Evolutionary conservation across 2,888 invertebrate species (phyloP).

Genomic region (Acronicta psi): DNA sequence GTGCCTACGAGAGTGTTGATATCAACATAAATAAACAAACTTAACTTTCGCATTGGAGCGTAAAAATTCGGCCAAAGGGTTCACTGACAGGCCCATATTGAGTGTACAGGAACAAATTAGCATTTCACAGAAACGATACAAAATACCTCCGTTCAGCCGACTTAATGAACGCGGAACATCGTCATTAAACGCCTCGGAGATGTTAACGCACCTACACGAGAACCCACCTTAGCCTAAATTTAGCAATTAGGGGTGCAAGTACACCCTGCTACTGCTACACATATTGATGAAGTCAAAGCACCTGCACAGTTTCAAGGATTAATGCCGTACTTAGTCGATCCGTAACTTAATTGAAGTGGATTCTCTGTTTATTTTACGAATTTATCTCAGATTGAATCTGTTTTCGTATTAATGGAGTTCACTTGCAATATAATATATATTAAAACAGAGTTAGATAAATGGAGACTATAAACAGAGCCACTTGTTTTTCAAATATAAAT

Average conservation of each 20-base stretch:
- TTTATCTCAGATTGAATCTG: conserved; percentile 13
- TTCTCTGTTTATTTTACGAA: conserved; percentile 28
- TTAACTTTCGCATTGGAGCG: conserved; percentile 71
- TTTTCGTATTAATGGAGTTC: conserved; percentile 1
- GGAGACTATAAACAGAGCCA: neutral
- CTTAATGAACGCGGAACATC: conserved; percentile 84
- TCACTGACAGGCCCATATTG: conserved; percentile 80
- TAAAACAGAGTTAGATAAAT: neutral
- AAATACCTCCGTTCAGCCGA: conserved; percentile 75
- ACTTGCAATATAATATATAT: neutral
- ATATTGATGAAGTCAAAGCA: conserved; percentile 70
- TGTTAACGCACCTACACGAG: conserved; percentile 66
- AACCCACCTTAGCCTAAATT: conserved; percentile 71
- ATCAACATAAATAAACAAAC: conserved; percentile 78
- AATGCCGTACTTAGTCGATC: conserved; percentile 50
- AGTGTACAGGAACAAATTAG: conserved; percentile 82
- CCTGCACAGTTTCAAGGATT: conserved; percentile 56
- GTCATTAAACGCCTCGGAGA: conserved; percentile 80
- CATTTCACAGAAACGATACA: conserved; percentile 85
- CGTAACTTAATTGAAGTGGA: conserved; percentile 42
- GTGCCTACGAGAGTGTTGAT: conserved; percentile 46
- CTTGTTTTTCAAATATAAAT: neutral
- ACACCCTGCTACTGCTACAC: conserved; percentile 55
- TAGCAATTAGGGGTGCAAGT: conserved; percentile 76
- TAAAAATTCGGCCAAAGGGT: conserved; percentile 78